Conservation (phyloP, 1,140 invertebrate genomes). For the Doryteuthis pealeii region DNA sequence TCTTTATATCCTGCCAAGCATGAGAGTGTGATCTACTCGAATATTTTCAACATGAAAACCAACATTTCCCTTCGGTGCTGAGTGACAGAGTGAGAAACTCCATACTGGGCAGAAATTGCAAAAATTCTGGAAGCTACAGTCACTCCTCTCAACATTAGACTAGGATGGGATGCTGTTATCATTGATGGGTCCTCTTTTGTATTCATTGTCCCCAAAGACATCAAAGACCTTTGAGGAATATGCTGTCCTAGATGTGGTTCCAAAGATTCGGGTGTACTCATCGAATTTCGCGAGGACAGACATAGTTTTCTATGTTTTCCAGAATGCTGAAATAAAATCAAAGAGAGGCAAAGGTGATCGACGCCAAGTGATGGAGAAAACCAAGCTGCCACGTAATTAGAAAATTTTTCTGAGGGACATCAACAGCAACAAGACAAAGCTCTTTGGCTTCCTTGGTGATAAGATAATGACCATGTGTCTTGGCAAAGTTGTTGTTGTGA, state of each 20-base stretch:
- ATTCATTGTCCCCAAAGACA: constrained; percentile 18
- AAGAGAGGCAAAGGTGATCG: neutral
- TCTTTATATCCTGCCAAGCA: constrained; percentile 33
- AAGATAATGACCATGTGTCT: neutral
- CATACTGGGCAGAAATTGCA: constrained; percentile 22
- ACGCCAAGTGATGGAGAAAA: too few relatives aligned
- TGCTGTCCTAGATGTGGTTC: constrained; percentile 18
- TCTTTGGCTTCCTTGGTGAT: constrained; percentile 19
- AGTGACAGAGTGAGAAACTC: constrained; percentile 32
- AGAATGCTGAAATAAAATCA: too few relatives aligned
- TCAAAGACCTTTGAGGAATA: constrained; percentile 31
- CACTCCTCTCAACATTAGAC: neutral
- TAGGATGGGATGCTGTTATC: neutral
- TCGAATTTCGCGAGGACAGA: too few relatives aligned
- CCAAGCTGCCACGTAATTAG: too few relatives aligned
- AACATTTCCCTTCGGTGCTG: constrained; percentile 25
- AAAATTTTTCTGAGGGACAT: too few relatives aligned
- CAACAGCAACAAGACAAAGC: constrained; percentile 19
- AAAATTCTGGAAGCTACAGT: too few relatives aligned
- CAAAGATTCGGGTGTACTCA: constrained; percentile 21
- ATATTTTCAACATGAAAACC: constrained; percentile 31
- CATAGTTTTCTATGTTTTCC: too few relatives aligned
- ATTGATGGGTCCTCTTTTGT: neutral
- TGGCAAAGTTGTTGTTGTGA: neutral
- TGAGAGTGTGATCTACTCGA: constrained; percentile 31